Evolutionary conservation across 2,113 vertebrate genomes (phyloP).

Genomic region (Ellobius talpinus): DNA sequence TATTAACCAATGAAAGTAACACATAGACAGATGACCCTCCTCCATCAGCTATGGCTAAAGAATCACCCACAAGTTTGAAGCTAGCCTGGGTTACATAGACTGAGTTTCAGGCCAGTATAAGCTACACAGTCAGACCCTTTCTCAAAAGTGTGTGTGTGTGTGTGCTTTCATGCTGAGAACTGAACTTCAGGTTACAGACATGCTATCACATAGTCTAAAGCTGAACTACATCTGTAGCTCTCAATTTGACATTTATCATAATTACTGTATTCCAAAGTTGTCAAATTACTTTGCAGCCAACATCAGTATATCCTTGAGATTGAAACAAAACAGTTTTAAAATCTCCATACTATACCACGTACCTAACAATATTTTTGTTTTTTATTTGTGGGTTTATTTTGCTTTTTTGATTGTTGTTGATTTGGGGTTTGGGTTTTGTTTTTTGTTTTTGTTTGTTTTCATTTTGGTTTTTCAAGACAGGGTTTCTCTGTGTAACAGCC

Average conservation of each 20-base stretch:
- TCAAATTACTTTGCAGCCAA: conserved; percentile 36
- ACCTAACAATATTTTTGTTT: neutral
- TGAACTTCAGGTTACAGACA: neutral
- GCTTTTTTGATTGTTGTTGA: neutral
- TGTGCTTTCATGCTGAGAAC: neutral
- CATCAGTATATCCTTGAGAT: conserved; percentile 42
- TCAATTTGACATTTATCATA: conserved; percentile 30
- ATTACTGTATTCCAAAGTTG: conserved; percentile 31
- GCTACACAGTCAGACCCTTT: neutral
- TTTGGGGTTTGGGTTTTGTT: no score
- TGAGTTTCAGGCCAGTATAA: neutral
- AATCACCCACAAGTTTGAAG: neutral
- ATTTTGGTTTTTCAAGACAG: neutral
- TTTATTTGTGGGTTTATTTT: neutral
- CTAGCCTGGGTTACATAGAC: neutral
- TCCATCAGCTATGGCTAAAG: neutral
- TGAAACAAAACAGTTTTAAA: conserved; percentile 47
- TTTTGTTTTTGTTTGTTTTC: neutral
- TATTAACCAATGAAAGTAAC: no score
- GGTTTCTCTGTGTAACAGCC: neutral
- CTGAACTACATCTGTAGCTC: neutral
- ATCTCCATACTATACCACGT: conserved; percentile 30
- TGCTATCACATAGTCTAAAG: neutral
- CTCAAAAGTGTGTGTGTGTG: neutral
- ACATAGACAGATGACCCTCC: no score